Conservation (phyloP, 1,140 invertebrate genomes). For the Calliopsis andreniformis region DNA sequence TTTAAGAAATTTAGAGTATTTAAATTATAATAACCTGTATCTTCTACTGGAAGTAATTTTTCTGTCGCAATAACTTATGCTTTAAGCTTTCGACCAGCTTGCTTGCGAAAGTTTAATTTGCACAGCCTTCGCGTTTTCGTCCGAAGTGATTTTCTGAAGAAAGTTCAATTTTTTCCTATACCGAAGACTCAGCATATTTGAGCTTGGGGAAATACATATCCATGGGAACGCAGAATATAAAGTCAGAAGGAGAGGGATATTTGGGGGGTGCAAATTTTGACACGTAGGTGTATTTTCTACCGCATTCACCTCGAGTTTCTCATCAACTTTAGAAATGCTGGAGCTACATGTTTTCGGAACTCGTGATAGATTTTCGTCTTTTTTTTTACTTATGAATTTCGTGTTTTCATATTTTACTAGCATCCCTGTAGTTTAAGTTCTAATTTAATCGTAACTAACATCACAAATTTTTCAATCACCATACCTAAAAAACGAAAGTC, state of each 20-base stretch:
- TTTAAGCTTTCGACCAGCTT: background rate
- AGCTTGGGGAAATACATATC: conserved; percentile 12
- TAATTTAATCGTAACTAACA: no score
- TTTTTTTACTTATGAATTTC: background rate
- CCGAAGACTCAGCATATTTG: conserved; percentile 21
- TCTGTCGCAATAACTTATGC: background rate
- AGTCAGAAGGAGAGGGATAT: background rate
- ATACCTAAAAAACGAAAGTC: no score
- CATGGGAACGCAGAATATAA: conserved; percentile 10
- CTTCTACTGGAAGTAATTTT: background rate
- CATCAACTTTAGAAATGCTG: background rate
- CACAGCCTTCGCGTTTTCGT: background rate
- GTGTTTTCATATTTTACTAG: no score
- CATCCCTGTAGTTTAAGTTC: no score
- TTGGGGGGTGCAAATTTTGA: conserved; percentile 6
- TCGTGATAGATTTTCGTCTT: background rate
- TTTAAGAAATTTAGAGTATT: background rate
- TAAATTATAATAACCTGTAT: background rate
- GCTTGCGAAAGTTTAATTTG: background rate
- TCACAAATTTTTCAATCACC: no score
- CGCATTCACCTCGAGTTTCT: background rate
- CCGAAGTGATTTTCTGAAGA: conserved; percentile 12
- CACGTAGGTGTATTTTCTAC: background rate
- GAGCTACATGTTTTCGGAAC: background rate
- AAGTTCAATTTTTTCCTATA: conserved; percentile 22